phyloP scores from a whole-genome alignment of 2,888 invertebrate genomes.

The Ganaspis brasiliensis region DNA sequence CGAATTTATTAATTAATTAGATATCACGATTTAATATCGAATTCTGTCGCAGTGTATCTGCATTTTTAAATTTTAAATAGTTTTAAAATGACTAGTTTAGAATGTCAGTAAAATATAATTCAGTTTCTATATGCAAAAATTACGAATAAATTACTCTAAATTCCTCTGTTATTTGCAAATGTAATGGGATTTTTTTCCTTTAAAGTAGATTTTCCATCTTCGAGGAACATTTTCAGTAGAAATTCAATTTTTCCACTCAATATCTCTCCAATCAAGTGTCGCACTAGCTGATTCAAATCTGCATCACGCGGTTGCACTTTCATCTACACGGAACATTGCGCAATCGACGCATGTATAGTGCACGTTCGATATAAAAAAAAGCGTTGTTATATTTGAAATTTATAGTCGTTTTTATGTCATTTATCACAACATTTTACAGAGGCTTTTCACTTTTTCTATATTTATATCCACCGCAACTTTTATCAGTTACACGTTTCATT shows the following conservation, averaged over 20 bases:
- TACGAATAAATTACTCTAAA: neutral
- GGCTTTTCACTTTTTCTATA: neutral
- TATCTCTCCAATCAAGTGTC: constrained; percentile 47
- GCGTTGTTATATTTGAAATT: neutral
- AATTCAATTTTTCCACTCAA: constrained; percentile 55
- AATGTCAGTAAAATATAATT: too few relatives aligned
- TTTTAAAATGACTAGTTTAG: too few relatives aligned
- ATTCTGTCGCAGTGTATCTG: too few relatives aligned
- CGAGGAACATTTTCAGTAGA: constrained; percentile 6
- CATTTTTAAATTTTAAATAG: too few relatives aligned
- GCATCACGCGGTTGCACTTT: constrained; percentile 9
- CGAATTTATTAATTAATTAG: too few relatives aligned
- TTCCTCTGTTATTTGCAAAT: neutral
- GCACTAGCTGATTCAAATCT: constrained; percentile 26
- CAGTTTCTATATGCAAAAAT: neutral
- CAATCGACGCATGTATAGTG: neutral
- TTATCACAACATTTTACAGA: neutral
- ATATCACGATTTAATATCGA: too few relatives aligned
- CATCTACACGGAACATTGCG: constrained; percentile 17
- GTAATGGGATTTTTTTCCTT: neutral
- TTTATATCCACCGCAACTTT: neutral
- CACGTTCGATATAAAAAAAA: neutral
- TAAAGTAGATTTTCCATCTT: constrained; percentile 7
- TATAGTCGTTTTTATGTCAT: neutral
- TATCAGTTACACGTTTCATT: neutral